A percentile compares a stretch with the other conserved stretches of the same genome.
Conservation (phyloP, 2,888 invertebrate species). For the Drosophila heteroneura region DNA sequence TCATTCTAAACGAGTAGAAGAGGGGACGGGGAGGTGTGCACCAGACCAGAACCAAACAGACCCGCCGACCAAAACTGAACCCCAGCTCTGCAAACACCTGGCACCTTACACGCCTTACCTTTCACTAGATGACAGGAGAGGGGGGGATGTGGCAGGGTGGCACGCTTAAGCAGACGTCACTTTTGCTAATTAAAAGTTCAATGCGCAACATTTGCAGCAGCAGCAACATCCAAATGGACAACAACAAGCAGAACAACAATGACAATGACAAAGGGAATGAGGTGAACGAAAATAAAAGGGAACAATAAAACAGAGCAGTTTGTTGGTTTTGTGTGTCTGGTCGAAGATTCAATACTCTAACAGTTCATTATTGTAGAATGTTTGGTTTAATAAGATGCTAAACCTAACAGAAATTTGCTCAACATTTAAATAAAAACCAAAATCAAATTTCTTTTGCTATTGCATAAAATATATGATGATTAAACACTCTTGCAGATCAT, state of each 20-base stretch:
- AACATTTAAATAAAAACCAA: not conserved
- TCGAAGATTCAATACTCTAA: conserved; percentile 33
- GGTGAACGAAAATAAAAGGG: conserved; percentile 28
- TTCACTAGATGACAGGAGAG: not conserved
- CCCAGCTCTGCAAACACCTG: conserved; percentile 36
- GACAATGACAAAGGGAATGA: conserved; percentile 55
- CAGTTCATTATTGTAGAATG: no score
- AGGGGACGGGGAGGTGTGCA: not conserved
- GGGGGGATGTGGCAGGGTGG: conserved; percentile 10
- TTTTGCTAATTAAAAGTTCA: conserved; percentile 75
- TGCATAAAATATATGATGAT: no score
- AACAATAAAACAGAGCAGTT: conserved; percentile 34
- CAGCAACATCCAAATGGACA: conserved; percentile 46
- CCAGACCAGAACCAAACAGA: conserved; percentile 1
- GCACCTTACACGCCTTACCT: conserved; percentile 36
- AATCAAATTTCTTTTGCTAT: not conserved
- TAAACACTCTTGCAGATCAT: no score
- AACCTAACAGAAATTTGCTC: no score
- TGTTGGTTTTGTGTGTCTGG: not conserved
- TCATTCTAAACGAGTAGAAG: not conserved
- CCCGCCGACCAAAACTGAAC: not conserved
- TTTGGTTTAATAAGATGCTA: no score
- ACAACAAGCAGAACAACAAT: conserved; percentile 37
- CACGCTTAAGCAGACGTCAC: conserved; percentile 60
- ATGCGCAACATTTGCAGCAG: conserved; percentile 71